Evolutionary conservation across 1,140 invertebrate species (phyloP).

Genomic region (Anoplolepis gracilipes): DNA sequence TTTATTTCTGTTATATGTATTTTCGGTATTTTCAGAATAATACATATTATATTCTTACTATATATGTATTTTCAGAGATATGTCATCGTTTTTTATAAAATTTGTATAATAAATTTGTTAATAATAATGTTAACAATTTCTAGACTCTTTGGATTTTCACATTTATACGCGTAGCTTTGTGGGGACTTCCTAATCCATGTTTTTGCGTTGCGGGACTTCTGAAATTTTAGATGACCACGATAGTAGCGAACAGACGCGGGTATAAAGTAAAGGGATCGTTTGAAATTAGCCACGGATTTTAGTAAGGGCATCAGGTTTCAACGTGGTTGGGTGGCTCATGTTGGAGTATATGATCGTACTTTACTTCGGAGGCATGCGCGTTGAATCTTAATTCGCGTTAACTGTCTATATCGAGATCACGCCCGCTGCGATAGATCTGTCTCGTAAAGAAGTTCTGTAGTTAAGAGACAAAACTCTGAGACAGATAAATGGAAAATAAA

Average conservation of each 20-base stretch:
- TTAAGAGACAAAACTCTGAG: not conserved
- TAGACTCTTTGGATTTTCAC: not conserved
- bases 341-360: conserved; percentile 65
- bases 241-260: conserved; percentile 51
- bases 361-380: conserved; percentile 64
- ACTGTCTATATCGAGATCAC: conserved; percentile 47
- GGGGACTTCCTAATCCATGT: conserved; percentile 21
- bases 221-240: conserved; percentile 59
- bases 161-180: conserved; percentile 53
- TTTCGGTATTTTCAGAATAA: too few species aligned
- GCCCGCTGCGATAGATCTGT: not conserved
- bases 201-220: conserved; percentile 18
- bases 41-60: not conserved
- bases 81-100: conserved; percentile 4
- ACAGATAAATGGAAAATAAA: not conserved
- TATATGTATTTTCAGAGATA: not conserved
- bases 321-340: conserved; percentile 45
- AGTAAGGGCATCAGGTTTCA: conserved; percentile 75
- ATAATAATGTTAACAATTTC: not conserved
- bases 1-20: too few species aligned
- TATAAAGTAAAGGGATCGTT: conserved; percentile 31
- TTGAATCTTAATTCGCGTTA: conserved; percentile 78
- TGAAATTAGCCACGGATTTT: conserved; percentile 69
- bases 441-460: not conserved
- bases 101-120: not conserved